A percentile compares a stretch with the other conserved stretches of the same genome.
Conservation (phyloP, 2,888 invertebrate species). For the Ganaspis brasiliensis region DNA sequence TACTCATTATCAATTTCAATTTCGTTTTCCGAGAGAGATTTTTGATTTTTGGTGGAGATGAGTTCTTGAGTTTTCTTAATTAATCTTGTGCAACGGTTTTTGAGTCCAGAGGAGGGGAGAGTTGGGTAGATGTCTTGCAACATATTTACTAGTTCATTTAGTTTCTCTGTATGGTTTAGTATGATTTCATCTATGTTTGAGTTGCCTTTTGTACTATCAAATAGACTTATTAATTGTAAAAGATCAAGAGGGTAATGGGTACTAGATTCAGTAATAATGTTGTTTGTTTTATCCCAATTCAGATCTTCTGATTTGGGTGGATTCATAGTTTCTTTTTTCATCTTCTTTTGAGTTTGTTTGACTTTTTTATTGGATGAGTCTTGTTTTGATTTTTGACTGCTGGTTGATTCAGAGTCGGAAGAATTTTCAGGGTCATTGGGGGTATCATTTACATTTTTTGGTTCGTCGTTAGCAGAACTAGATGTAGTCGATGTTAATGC, state of each 20-base stretch:
- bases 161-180: neutral
- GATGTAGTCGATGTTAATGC: neutral
- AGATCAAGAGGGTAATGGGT: neutral
- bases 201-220: slow-evolving; percentile 9
- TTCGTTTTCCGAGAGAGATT: no score
- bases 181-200: neutral
- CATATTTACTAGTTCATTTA: neutral
- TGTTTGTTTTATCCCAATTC: neutral
- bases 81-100: no score
- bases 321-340: neutral
- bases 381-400: neutral
- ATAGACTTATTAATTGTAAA: neutral
- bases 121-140: neutral
- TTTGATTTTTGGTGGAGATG: no score
- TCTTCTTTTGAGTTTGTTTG: neutral
- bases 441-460: no score
- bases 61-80: no score
- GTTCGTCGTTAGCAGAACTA: neutral
- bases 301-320: neutral
- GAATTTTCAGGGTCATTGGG: neutral
- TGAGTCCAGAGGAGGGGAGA: neutral
- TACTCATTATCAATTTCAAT: no score
- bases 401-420: neutral
- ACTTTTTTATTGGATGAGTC: neutral
- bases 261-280: neutral